A percentile compares a stretch with the other conserved stretches of the same genome.
phyloP scores from a whole-genome alignment of 2,113 vertebrate genomes.

The Rousettus leschenaultii region DNA sequence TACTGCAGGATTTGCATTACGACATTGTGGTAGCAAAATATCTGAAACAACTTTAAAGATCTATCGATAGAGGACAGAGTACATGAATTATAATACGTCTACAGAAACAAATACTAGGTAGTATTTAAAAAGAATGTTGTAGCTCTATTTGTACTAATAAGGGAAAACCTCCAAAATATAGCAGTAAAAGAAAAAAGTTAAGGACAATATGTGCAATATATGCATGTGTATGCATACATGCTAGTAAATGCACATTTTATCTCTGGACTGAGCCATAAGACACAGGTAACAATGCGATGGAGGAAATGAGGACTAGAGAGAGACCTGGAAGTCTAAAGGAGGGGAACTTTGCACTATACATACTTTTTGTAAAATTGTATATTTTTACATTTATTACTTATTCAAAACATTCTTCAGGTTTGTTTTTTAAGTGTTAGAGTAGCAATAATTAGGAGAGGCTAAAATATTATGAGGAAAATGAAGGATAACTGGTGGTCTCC shows the following conservation, averaged over 20 bases:
- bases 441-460: neutral
- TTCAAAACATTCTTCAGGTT: neutral
- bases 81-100: neutral
- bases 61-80: neutral
- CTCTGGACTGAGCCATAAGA: neutral
- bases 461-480: neutral
- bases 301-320: neutral
- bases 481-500: neutral
- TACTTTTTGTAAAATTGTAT: neutral
- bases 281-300: neutral
- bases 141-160: constrained; percentile 18
- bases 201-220: neutral
- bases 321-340: neutral
- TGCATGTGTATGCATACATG: neutral
- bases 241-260: neutral
- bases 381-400: constrained; percentile 30
- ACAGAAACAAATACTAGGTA: constrained; percentile 33
- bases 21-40: neutral
- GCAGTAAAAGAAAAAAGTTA: neutral
- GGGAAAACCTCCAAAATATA: neutral
- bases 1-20: neutral
- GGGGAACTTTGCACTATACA: neutral
- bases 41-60: constrained; percentile 36
- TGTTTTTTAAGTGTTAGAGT: neutral
- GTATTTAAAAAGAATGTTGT: neutral